Evolutionary conservation across 2,888 invertebrate species (phyloP).

Genomic region (Andrena fulva): DNA sequence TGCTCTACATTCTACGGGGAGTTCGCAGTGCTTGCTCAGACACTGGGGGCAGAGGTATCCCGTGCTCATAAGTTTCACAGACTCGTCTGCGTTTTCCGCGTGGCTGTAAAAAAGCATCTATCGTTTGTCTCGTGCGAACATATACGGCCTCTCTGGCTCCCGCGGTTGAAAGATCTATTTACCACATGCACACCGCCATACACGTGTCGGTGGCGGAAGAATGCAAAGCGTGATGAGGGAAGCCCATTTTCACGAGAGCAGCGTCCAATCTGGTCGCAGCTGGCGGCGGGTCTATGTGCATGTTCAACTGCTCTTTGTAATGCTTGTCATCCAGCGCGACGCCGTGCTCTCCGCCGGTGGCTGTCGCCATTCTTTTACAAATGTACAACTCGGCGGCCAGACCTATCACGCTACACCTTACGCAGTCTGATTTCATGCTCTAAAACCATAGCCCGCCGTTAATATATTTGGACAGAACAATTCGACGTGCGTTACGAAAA

Average conservation of each 20-base stretch:
- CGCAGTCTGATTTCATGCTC: constrained; percentile 91
- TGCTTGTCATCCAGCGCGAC: constrained; percentile 94
- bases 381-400: constrained; percentile 97
- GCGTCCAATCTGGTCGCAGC: constrained; percentile 90
- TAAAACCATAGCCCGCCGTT: constrained; percentile 80
- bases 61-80: constrained; percentile 89
- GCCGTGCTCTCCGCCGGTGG: constrained; percentile 95
- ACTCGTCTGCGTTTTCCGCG: constrained; percentile 90
- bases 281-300: constrained; percentile 90
- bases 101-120: constrained; percentile 87
- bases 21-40: constrained; percentile 98
- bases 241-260: constrained; percentile 98
- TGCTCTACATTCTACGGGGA: constrained; percentile 98
- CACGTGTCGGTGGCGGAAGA: constrained; percentile 88
- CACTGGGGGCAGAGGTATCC: constrained; percentile 98
- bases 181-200: constrained; percentile 97
- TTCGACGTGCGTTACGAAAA: no score
- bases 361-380: constrained; percentile 93
- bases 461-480: constrained; percentile 1
- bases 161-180: constrained; percentile 75
- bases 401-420: constrained; percentile 97
- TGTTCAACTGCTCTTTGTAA: constrained; percentile 88
- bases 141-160: neutral
- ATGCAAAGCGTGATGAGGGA: constrained; percentile 92
- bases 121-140: neutral